Percentiles rank a stretch among this genome's conserved stretches.
These are phyloP conservation scores for Dipus sagitta DNA, from an alignment of 2,797 vertebrate genomes.

Conservation along the genomic window DNA sequence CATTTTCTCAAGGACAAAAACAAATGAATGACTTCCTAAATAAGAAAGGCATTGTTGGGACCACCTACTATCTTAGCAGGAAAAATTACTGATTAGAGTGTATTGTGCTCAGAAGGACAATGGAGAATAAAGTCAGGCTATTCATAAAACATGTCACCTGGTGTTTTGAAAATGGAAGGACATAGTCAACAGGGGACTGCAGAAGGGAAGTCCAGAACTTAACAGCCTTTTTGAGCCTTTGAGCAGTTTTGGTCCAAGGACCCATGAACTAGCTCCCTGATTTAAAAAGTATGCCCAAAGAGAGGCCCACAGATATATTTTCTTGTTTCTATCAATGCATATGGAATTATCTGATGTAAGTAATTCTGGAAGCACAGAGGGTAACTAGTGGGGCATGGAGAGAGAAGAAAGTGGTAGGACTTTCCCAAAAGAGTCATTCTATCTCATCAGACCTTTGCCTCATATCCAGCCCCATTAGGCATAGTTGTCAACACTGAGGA, in stretches of 20 bases:
- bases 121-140: not conserved
- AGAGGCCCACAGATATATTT: not conserved
- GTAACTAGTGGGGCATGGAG: fast-evolving
- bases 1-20: constrained; percentile 11
- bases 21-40: constrained; percentile 15
- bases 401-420: not conserved
- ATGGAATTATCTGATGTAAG: not conserved
- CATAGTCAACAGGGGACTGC: not conserved
- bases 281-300: not conserved
- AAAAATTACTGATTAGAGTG: not conserved
- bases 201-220: not conserved
- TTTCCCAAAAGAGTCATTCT: not conserved
- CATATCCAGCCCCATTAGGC: not conserved
- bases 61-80: not conserved
- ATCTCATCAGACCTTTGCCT: not conserved
- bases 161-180: not conserved
- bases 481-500: not conserved
- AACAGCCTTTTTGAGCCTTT: not conserved
- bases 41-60: constrained; percentile 4
- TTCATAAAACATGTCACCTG: not conserved
- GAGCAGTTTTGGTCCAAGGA: not conserved
- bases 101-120: not conserved
- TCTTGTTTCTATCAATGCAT: not conserved
- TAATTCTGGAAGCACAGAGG: constrained; percentile 14
- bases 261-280: not conserved